These are phyloP conservation scores for Tetragnatha versicolor DNA, from an alignment of 1,140 invertebrate species.

Conservation along the genomic window DNA sequence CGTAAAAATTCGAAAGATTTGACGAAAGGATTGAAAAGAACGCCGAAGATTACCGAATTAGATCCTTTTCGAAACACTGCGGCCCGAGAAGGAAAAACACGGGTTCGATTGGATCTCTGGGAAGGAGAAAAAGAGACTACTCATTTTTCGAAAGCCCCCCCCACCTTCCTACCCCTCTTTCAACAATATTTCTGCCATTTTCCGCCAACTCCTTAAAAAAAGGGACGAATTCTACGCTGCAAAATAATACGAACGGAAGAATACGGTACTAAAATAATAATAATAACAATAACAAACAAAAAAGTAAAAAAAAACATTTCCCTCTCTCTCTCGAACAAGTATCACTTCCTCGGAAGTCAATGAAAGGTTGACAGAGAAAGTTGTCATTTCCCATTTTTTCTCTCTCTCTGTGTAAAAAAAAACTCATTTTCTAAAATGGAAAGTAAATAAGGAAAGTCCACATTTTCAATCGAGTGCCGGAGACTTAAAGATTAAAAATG, in stretches of 20 bases:
- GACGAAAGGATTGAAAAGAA: constrained; percentile 36
- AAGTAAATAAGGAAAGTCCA: constrained; percentile 47
- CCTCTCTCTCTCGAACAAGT: constrained; percentile 27
- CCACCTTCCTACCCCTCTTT: too few relatives aligned
- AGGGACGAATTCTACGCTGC: too few relatives aligned
- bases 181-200: constrained; percentile 54
- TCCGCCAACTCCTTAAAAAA: constrained; percentile 19
- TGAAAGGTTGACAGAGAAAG: constrained; percentile 47
- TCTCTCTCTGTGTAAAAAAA: constrained; percentile 9
- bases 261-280: constrained; percentile 55
- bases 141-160: constrained; percentile 37
- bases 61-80: constrained; percentile 40
- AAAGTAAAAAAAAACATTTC: background rate
- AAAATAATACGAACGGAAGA: constrained; percentile 19
- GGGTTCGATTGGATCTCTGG: constrained; percentile 30
- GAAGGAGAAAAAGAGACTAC: constrained; percentile 4
- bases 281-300: constrained; percentile 13
- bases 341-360: constrained; percentile 39
- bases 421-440: constrained; percentile 56
- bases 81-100: constrained; percentile 7
- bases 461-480: constrained; percentile 50
- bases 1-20: constrained; percentile 49
- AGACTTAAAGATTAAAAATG: constrained; percentile 43
- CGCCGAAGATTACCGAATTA: constrained; percentile 50
- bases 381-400: constrained; percentile 53